phyloP scores from a whole-genome alignment of 2,888 invertebrate genomes.

The Chrysina gloriosa region DNA sequence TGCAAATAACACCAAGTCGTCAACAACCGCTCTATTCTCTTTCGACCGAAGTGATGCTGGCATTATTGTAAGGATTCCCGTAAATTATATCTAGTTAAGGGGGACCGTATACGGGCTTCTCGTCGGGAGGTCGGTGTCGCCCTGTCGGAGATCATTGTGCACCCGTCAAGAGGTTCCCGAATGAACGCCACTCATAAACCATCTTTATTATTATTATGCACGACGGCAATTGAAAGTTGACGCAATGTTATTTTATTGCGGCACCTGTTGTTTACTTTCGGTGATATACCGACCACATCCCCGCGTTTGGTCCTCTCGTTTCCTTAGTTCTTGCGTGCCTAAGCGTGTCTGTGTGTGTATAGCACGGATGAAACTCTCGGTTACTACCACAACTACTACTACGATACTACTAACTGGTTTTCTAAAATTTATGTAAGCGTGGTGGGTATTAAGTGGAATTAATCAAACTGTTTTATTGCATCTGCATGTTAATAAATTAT shows the following conservation, averaged over 20 bases:
- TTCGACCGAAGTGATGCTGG: neutral
- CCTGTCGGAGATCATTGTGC: constrained; percentile 63
- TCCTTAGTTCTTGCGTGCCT: neutral
- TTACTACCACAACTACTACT: neutral
- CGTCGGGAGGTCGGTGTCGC: constrained; percentile 60
- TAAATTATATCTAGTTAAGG: constrained; percentile 34
- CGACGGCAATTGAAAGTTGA: constrained; percentile 53
- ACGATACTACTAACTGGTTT: constrained; percentile 13
- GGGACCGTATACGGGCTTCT: constrained; percentile 28
- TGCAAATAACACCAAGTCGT: neutral
- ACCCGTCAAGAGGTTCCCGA: constrained; percentile 62
- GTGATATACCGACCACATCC: constrained; percentile 38
- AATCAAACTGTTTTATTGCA: constrained; percentile 32
- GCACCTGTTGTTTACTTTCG: constrained; percentile 45
- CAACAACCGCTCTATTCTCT: constrained; percentile 9
- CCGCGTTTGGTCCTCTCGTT: constrained; percentile 2
- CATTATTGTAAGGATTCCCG: constrained; percentile 27
- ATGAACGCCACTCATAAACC: constrained; percentile 62
- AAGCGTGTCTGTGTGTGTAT: neutral
- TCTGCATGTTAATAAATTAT: constrained; percentile 20
- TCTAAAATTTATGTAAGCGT: constrained; percentile 29
- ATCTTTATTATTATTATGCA: constrained; percentile 62
- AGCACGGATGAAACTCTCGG: neutral
- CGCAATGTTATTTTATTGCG: constrained; percentile 49
- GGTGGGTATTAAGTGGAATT: constrained; percentile 15